Percentiles rank a stretch among this genome's conserved stretches.
Conservation (phyloP, 2,888 invertebrate genomes). For the Agrilus biguttatus region DNA sequence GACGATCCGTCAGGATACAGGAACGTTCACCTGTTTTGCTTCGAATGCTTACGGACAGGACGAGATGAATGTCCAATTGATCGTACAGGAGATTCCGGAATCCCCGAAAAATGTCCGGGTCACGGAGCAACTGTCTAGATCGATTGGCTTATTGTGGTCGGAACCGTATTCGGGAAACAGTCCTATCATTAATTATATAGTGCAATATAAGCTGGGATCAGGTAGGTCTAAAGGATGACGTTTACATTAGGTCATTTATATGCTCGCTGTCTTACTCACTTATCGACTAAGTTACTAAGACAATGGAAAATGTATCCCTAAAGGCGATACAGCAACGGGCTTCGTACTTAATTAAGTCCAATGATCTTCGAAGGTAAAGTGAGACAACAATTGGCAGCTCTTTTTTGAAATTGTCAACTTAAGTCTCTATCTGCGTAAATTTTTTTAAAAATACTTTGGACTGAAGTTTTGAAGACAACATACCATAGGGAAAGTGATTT, state of each 20-base stretch:
- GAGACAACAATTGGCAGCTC: too few relatives aligned
- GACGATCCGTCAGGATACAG: conserved; percentile 78
- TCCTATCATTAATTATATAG: conserved; percentile 74
- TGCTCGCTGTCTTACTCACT: neutral
- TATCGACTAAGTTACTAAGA: neutral
- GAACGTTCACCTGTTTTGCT: conserved; percentile 74
- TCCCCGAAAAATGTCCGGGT: conserved; percentile 76
- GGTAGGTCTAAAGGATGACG: conserved; percentile 32
- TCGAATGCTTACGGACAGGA: conserved; percentile 84
- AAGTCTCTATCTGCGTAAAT: too few relatives aligned
- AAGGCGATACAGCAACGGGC: too few relatives aligned
- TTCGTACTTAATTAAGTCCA: too few relatives aligned
- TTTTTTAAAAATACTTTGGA: too few relatives aligned
- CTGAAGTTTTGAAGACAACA: too few relatives aligned
- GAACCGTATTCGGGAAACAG: conserved; percentile 82
- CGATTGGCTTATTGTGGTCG: conserved; percentile 78
- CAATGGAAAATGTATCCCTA: too few relatives aligned
- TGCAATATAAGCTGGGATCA: conserved; percentile 77
- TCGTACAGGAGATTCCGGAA: conserved; percentile 85
- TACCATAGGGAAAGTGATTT: too few relatives aligned
- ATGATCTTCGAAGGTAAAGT: too few relatives aligned
- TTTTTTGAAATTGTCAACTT: too few relatives aligned
- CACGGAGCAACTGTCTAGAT: conserved; percentile 70
- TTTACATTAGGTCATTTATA: neutral
- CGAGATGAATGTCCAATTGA: conserved; percentile 77